Evolutionary conservation across 2,888 invertebrate genomes (phyloP).

Genomic region (Drosophila nr. perissopoda): DNA sequence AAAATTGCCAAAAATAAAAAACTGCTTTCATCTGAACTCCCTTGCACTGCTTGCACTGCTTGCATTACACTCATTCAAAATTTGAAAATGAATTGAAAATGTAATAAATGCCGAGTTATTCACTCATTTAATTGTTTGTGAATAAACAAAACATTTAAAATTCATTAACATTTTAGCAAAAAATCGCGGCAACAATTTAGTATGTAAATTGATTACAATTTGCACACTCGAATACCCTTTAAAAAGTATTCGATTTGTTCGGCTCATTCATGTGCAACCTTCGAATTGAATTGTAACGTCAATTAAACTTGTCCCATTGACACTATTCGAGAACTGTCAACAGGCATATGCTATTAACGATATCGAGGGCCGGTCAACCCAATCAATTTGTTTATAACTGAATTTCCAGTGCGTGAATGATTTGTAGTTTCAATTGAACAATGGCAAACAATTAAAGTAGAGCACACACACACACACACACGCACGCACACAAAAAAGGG

Average conservation of each 20-base stretch:
- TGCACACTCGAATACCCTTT: neutral
- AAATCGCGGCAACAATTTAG: constrained; percentile 1
- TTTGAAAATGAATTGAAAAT: neutral
- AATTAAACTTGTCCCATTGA: constrained; percentile 63
- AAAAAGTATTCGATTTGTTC: neutral
- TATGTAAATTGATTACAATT: constrained; percentile 5
- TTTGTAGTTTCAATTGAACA: constrained; percentile 28
- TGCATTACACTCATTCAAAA: neutral
- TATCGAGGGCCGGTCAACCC: constrained; percentile 37
- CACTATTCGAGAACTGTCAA: constrained; percentile 58
- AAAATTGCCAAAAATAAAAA: neutral
- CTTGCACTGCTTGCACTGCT: neutral
- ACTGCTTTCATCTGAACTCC: neutral
- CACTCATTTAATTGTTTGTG: neutral
- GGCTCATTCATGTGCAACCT: constrained; percentile 35
- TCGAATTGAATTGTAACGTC: constrained; percentile 70
- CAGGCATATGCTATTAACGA: constrained; percentile 6
- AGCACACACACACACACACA: neutral
- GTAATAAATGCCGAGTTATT: neutral
- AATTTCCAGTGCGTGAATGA: constrained; percentile 45
- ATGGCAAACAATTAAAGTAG: neutral
- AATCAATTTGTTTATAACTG: constrained; percentile 62
- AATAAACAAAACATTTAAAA: neutral
- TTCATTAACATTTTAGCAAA: neutral
- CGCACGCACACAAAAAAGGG: constrained; percentile 28